Conservation (phyloP, 2,797 vertebrate species). For the Chromobotia macracanthus region DNA sequence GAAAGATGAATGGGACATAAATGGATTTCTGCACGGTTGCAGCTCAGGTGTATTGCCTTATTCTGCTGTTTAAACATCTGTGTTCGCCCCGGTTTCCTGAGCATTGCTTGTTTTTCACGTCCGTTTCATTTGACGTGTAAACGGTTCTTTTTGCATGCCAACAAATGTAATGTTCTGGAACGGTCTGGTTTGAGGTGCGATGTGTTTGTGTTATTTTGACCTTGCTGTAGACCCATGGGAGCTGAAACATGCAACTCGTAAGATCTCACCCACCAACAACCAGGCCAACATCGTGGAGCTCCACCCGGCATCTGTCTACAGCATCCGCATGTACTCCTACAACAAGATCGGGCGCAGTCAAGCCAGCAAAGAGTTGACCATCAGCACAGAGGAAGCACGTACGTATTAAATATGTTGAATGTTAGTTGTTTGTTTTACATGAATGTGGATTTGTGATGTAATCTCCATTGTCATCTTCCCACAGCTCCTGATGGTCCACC, state of each 20-base stretch:
- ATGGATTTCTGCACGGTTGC: slow-evolving; percentile 7
- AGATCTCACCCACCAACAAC: slow-evolving; percentile 97
- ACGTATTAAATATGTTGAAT: slow-evolving; percentile 63
- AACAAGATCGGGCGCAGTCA: slow-evolving; percentile 95
- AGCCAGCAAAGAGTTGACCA: slow-evolving; percentile 95
- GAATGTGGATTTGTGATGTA: slow-evolving; percentile 79
- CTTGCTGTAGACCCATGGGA: slow-evolving; percentile 90
- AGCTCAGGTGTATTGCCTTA: slow-evolving; percentile 14
- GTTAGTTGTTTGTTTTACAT: not conserved
- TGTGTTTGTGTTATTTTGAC: slow-evolving; percentile 14
- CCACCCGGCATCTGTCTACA: slow-evolving; percentile 95
- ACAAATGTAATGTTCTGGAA: slow-evolving; percentile 18
- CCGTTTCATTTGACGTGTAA: slow-evolving; percentile 66
- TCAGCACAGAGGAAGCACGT: slow-evolving; percentile 98
- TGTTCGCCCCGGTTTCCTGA: not conserved
- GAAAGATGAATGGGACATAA: slow-evolving; percentile 31
- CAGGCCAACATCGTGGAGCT: slow-evolving; percentile 98
- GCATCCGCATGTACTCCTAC: slow-evolving; percentile 98
- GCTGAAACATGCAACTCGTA: slow-evolving; percentile 94
- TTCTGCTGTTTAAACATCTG: slow-evolving; percentile 66
- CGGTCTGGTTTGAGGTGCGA: not conserved
- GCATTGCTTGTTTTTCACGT: slow-evolving; percentile 80
- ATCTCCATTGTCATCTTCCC: slow-evolving; percentile 58
- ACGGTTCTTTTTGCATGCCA: slow-evolving; percentile 1
- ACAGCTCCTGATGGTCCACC: slow-evolving; percentile 95